These are phyloP conservation scores for Stomorhina lunata DNA, from an alignment of 2,888 invertebrate genomes.

Conservation along the genomic window DNA sequence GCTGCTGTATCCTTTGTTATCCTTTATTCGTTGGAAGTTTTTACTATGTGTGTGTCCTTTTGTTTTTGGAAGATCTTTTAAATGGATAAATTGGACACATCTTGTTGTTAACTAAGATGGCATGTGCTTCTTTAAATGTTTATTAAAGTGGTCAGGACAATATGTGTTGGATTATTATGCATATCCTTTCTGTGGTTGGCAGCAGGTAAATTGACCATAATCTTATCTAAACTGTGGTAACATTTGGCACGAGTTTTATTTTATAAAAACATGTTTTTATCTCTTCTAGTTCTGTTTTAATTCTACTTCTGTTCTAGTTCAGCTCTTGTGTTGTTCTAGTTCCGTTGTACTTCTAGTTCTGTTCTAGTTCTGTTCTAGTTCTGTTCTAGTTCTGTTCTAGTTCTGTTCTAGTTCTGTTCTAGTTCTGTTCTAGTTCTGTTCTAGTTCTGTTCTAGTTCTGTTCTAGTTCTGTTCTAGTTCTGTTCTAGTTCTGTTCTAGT, in stretches of 20 bases:
- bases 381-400: too few species aligned
- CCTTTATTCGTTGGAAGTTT: slow-evolving; percentile 5
- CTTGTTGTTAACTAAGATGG: not conserved
- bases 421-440: too few species aligned
- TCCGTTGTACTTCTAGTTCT: too few species aligned
- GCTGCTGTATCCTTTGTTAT: slow-evolving; percentile 33
- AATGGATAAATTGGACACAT: slow-evolving; percentile 26
- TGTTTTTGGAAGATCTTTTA: slow-evolving; percentile 22
- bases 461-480: too few species aligned
- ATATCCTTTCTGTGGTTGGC: slow-evolving; percentile 19
- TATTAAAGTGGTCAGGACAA: slow-evolving; percentile 56
- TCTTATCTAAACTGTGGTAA: slow-evolving; percentile 59
- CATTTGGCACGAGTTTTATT: slow-evolving; percentile 58
- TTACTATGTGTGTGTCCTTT: slow-evolving; percentile 51
- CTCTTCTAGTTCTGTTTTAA: too few species aligned
- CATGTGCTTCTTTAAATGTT: slow-evolving; percentile 61
- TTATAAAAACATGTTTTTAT: too few species aligned
- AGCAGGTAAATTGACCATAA: slow-evolving; percentile 53
- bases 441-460: too few species aligned
- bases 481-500: too few species aligned
- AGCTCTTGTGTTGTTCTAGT: not conserved
- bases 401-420: too few species aligned
- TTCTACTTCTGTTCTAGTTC: too few species aligned
- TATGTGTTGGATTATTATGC: slow-evolving; percentile 34
- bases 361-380: too few species aligned